These are phyloP conservation scores for Sorex fumeus DNA, from an alignment of 2,113 vertebrate genomes.

Conservation along the genomic window DNA sequence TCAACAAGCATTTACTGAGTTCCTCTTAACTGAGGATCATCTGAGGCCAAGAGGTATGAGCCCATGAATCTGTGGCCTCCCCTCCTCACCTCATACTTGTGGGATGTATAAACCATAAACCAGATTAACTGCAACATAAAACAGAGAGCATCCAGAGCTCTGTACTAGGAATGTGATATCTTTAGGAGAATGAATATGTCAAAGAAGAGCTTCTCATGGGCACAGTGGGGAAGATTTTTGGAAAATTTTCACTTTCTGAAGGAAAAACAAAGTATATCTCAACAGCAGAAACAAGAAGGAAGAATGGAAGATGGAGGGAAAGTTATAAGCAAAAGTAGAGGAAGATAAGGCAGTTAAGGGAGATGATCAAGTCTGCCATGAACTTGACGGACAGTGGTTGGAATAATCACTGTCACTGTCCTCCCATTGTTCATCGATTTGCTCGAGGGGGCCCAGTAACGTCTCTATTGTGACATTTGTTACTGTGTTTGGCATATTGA, in stretches of 20 bases:
- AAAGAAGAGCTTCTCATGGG: not conserved
- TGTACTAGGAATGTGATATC: not conserved
- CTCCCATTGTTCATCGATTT: no score
- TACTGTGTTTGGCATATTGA: no score
- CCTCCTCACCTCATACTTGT: not conserved
- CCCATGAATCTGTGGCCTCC: not conserved
- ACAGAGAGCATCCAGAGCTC: not conserved
- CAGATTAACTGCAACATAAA: not conserved
- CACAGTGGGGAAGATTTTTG: not conserved
- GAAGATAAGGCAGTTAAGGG: not conserved
- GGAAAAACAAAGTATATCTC: not conserved
- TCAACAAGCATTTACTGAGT: constrained; percentile 3
- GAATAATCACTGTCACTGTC: no score
- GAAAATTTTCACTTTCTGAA: not conserved
- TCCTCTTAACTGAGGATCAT: not conserved
- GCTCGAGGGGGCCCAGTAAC: no score
- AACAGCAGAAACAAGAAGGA: not conserved
- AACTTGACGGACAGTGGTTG: not conserved
- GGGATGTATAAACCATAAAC: not conserved
- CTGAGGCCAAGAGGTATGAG: not conserved
- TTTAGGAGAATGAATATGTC: not conserved
- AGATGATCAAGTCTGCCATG: not conserved
- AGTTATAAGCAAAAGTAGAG: not conserved
- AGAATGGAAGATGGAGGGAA: not conserved
- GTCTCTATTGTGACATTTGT: no score